A percentile compares a stretch with the other conserved stretches of the same genome.
These are phyloP conservation scores for Tricholauxania praeusta DNA, from an alignment of 2,888 invertebrate species.

Conservation along the genomic window DNA sequence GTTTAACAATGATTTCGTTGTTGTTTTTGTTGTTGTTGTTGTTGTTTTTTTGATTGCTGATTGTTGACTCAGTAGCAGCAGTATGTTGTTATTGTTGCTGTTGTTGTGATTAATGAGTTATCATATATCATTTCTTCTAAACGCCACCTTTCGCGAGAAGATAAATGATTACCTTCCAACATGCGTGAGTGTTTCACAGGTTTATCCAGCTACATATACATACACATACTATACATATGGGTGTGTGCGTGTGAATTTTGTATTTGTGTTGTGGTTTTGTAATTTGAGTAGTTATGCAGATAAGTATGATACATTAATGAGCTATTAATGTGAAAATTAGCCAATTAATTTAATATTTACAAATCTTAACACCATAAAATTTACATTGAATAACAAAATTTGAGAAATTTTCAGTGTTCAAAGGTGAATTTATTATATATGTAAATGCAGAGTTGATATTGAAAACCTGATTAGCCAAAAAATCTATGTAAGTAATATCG, in stretches of 20 bases:
- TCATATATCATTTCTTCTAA: conserved; percentile 26
- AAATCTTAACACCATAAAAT: no score
- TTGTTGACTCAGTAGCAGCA: not conserved
- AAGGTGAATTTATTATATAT: no score
- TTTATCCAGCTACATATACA: conserved; percentile 38
- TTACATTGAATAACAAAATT: no score
- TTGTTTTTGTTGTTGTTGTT: conserved; percentile 2
- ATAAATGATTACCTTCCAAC: conserved; percentile 42
- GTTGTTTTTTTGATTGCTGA: not conserved
- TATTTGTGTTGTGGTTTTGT: not conserved
- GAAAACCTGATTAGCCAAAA: no score
- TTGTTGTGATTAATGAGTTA: conserved; percentile 11
- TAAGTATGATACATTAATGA: no score
- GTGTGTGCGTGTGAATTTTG: conserved; percentile 30
- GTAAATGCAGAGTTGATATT: no score
- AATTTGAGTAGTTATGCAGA: not conserved
- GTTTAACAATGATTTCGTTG: not conserved
- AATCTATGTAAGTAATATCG: no score
- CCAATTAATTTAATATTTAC: no score
- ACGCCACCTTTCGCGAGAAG: conserved; percentile 19
- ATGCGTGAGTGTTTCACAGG: conserved; percentile 38
- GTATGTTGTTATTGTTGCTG: not conserved
- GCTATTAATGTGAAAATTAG: no score
- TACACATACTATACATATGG: not conserved
- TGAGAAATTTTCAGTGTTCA: no score